phyloP scores from a whole-genome alignment of 2,797 vertebrate species.

The Hydrolagus colliei region DNA sequence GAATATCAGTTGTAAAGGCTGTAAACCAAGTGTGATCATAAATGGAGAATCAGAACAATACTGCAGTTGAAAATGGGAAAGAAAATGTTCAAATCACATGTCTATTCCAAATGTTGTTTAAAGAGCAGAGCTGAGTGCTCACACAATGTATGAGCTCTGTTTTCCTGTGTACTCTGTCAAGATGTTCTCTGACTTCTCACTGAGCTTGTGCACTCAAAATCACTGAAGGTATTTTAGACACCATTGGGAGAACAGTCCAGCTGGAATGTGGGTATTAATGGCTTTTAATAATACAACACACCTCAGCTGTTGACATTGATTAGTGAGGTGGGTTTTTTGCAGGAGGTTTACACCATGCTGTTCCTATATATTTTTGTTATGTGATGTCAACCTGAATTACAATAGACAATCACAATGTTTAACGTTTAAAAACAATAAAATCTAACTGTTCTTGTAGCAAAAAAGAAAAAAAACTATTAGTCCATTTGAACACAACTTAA shows the following conservation, averaged over 20 bases:
- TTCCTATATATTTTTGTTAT: background rate
- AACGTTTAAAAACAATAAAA: background rate
- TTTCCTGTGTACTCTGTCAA: background rate
- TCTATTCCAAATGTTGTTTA: background rate
- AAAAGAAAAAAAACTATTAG: background rate
- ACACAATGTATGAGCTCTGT: background rate
- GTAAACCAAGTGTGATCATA: background rate
- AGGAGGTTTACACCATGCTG: background rate
- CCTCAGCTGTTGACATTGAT: background rate
- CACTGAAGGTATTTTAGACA: background rate
- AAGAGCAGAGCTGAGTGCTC: background rate
- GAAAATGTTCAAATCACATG: background rate
- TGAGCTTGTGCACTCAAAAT: background rate
- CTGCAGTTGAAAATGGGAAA: background rate
- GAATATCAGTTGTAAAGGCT: slow-evolving; percentile 12
- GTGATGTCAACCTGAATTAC: background rate
- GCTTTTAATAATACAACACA: slow-evolving; percentile 1
- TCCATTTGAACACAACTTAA: background rate
- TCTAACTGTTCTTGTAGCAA: background rate
- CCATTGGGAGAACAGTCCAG: background rate
- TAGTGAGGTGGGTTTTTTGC: slow-evolving; percentile 14
- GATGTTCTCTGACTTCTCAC: background rate
- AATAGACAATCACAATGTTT: background rate
- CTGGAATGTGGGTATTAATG: background rate
- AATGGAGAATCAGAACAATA: background rate